A percentile compares a stretch with the other conserved stretches of the same genome.
Conservation (phyloP, 2,113 vertebrate genomes). For the Columba livia region DNA sequence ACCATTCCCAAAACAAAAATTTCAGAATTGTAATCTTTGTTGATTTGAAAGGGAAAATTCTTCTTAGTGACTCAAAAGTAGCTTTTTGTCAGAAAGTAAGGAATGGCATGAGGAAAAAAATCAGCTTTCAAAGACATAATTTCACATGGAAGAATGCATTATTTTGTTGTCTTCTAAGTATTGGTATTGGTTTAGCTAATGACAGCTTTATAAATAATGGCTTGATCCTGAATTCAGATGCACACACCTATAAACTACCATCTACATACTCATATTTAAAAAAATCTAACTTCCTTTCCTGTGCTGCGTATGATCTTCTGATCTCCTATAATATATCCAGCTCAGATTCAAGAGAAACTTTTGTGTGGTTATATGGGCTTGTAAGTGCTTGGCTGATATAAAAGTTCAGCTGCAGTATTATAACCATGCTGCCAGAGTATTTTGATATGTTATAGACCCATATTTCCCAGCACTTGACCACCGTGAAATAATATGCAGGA, state of each 20-base stretch:
- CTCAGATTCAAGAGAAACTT: neutral
- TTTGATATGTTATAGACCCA: neutral
- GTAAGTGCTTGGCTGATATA: neutral
- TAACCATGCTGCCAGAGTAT: neutral
- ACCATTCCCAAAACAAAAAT: neutral
- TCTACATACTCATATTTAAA: neutral
- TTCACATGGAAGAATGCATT: neutral
- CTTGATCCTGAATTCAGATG: neutral
- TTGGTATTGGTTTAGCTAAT: neutral
- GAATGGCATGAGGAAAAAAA: neutral
- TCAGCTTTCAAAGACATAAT: neutral
- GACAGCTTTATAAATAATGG: neutral
- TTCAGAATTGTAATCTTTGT: neutral
- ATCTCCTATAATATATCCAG: neutral
- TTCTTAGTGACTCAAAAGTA: neutral
- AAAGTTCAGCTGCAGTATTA: neutral
- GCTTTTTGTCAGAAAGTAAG: neutral
- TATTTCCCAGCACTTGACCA: neutral
- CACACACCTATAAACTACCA: neutral
- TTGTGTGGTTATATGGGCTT: neutral
- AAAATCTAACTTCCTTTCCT: neutral
- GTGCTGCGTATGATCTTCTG: rapidly evolving
- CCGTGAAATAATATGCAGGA: neutral
- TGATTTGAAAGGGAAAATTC: neutral
- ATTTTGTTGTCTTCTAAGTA: neutral